Base-by-base conservation (phyloP, 2,888 invertebrate genomes). In the Tiliacea citrago region DNA sequence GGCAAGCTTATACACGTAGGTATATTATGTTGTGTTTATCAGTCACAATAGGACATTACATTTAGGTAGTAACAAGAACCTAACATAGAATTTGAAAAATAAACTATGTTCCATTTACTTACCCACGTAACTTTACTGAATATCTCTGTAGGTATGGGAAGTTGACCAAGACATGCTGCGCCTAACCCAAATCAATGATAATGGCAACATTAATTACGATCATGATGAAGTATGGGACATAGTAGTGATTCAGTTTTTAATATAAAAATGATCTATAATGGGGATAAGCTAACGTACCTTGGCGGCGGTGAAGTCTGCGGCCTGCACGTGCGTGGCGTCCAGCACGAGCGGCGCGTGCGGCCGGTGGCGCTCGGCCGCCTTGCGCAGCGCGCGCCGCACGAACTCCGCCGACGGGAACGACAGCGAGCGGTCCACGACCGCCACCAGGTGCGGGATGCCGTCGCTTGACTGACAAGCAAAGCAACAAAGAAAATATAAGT, bases 371-470 rank as follows among this genome's bases (percentile, higher is more conserved):
- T 86, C 91, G 77, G 95, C 93, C 97, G 98, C 98, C 95, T 98
- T 98, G 90, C 97, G 97, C 77, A 99, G 97, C 81, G 98, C 97
- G 90, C 97, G 96, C 86, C 97, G 96, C 87, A 98, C 96, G 94
- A 97, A 97, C 94, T 98, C 98, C 0, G 98, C 98, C 7, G 98
- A 98, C n/a, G 98, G 98, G 95, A 98, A 98, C 73, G 97, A 96
- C 68, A 98, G 96, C 88, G 97, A 97, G 86, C 98, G 97, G 91
- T 97, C 97, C 69, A 98, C 97, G 75, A 97, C 97, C 61, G 98
- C 97, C 85, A 98, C 91, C 87, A 97, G 95, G 93, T 96, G 94
- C 89, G 93, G 90, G 87, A 96, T 93, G 87, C 96, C 96, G 85
- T 93, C 93, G 39, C 88, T 73, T 1, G 95, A 95, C 96, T 96